These are phyloP conservation scores for Laodelphax striatellus DNA, from an alignment of 1,140 invertebrate species.

Conservation along the genomic window DNA sequence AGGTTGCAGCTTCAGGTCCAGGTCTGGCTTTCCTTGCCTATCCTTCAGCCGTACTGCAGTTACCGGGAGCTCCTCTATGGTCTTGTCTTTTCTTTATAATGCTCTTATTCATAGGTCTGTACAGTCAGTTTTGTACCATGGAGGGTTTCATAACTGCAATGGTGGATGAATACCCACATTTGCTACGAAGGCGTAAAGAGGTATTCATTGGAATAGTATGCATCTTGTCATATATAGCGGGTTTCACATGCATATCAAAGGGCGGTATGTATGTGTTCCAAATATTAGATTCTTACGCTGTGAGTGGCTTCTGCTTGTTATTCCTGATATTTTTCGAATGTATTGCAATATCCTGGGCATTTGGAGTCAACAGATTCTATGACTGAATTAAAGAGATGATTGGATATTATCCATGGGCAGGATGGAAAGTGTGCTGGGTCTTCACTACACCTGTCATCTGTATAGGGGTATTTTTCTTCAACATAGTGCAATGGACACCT, in stretches of 20 bases:
- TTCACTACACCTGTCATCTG: constrained; percentile 86
- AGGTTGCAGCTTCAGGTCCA: constrained; percentile 88
- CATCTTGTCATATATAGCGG: constrained; percentile 80
- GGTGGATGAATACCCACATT: constrained; percentile 88
- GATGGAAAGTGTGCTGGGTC: constrained; percentile 98
- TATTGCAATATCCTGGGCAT: constrained; percentile 95
- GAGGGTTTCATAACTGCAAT: constrained; percentile 96
- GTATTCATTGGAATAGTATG: constrained; percentile 87
- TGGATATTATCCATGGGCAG: constrained; percentile 88
- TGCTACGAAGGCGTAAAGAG: constrained; percentile 75
- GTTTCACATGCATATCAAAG: constrained; percentile 84
- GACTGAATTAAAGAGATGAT: constrained; percentile 98
- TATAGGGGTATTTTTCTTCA: constrained; percentile 90
- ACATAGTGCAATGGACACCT: constrained; percentile 86
- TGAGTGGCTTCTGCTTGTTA: constrained; percentile 89
- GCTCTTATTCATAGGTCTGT: constrained; percentile 90
- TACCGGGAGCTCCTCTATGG: constrained; percentile 93
- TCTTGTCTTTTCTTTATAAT: constrained; percentile 97
- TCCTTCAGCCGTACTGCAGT: constrained; percentile 89
- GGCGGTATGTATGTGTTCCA: constrained; percentile 99
- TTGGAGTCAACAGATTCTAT: constrained; percentile 92
- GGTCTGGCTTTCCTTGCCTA: constrained; percentile 95
- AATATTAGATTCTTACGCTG: constrained; percentile 95
- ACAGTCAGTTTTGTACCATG: constrained; percentile 94
- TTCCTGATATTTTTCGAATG: constrained; percentile 99